A percentile compares a stretch with the other conserved stretches of the same genome.
Conservation (phyloP, 1,140 invertebrate species). For the Semibalanus balanoides region DNA sequence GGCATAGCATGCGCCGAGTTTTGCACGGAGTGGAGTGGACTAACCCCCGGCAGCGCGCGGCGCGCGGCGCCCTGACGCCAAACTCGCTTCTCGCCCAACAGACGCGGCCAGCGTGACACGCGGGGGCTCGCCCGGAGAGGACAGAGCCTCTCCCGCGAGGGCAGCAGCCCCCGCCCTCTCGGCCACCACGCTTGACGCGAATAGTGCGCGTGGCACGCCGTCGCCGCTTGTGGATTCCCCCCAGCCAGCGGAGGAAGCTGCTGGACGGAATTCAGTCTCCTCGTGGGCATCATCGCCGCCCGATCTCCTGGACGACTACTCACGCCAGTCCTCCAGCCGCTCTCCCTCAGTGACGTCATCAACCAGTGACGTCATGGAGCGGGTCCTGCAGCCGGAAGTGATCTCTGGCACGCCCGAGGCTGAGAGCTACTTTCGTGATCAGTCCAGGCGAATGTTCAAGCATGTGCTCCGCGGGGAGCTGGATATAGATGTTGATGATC, state of each 20-base stretch:
- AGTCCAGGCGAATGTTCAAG: not conserved
- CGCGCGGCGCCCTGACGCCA: not conserved
- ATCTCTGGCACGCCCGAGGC: slow-evolving; percentile 17
- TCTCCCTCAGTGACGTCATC: not conserved
- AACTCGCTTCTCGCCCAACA: not conserved
- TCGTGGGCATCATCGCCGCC: not conserved
- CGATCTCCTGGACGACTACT: not conserved
- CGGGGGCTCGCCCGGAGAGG: slow-evolving; percentile 13
- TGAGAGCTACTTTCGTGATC: slow-evolving; percentile 17
- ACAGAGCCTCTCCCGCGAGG: slow-evolving; percentile 16
- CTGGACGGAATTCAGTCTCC: not conserved
- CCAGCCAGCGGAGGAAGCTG: not conserved
- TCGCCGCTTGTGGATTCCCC: not conserved
- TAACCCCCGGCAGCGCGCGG: not conserved
- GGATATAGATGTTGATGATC: not conserved
- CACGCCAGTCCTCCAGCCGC: slow-evolving; percentile 16
- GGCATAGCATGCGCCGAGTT: no score
- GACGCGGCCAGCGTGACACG: no score
- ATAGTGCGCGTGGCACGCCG: not conserved
- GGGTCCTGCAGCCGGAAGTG: slow-evolving; percentile 16
- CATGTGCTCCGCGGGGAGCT: not conserved
- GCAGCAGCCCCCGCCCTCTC: slow-evolving; percentile 6
- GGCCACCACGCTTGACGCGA: no score
- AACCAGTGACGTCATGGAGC: not conserved
- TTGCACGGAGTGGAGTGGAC: not conserved